phyloP scores from a whole-genome alignment of 1,140 invertebrate species.

The Euschistus heros region DNA sequence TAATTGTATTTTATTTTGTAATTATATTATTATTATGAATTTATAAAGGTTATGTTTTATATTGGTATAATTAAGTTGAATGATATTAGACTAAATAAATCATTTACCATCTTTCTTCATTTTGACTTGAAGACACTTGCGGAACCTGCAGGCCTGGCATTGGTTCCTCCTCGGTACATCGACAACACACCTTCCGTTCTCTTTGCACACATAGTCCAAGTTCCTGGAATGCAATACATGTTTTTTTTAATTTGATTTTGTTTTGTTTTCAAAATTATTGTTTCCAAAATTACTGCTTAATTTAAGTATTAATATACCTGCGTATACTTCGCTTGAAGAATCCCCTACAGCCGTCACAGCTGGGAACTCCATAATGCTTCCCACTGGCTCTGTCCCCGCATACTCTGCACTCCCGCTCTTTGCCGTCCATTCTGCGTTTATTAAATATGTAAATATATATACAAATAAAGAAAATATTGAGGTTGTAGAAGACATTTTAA shows the following conservation, averaged over 20 bases:
- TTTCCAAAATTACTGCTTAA: no score
- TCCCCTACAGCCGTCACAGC: conserved; percentile 85
- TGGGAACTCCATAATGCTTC: conserved; percentile 79
- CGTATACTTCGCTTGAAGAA: conserved; percentile 87
- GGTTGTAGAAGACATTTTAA: no score
- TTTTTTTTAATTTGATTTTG: no score
- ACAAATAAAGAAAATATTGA: no score
- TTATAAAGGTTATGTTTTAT: background rate
- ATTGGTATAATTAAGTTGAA: background rate
- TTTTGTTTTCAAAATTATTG: no score
- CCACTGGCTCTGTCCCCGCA: conserved; percentile 87
- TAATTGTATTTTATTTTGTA: no score
- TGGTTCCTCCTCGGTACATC: conserved; percentile 87
- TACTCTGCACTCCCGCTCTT: conserved; percentile 50
- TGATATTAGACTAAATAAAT: conserved; percentile 3
- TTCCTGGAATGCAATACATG: conserved; percentile 47
- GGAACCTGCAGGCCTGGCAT: conserved; percentile 88
- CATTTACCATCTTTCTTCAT: conserved; percentile 92
- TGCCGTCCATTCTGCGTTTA: background rate
- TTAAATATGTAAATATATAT: no score
- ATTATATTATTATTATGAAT: no score
- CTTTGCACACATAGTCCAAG: conserved; percentile 87
- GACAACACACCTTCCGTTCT: conserved; percentile 75
- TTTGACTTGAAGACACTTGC: conserved; percentile 82
- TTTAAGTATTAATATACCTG: no score